Percentiles rank a stretch among this genome's conserved stretches.
These are phyloP conservation scores for Achlya flavicornis DNA, from an alignment of 2,888 invertebrate genomes.

Conservation along the genomic window DNA sequence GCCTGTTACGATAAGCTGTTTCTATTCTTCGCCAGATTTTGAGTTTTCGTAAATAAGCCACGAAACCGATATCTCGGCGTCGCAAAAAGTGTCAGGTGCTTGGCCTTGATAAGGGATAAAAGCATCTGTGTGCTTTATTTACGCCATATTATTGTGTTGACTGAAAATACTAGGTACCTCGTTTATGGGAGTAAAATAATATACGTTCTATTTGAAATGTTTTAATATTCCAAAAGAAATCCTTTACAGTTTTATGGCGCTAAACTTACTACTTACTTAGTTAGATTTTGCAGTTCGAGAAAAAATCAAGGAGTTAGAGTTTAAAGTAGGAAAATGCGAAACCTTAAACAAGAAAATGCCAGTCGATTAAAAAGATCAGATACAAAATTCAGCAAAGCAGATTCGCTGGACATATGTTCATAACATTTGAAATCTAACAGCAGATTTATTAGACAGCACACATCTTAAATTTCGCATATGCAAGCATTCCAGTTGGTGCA, in stretches of 20 bases:
- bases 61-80: conserved; percentile 19
- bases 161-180: neutral
- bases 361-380: no score
- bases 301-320: no score
- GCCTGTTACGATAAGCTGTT: conserved; percentile 8
- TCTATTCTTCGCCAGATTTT: conserved; percentile 9
- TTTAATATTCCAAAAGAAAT: no score
- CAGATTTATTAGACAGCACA: conserved; percentile 26
- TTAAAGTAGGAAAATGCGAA: no score
- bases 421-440: conserved; percentile 7
- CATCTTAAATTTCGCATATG: conserved; percentile 9
- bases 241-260: no score
- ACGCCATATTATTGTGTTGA: neutral
- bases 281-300: no score
- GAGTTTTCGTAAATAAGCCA: conserved; percentile 12
- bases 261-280: no score
- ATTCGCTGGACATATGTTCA: neutral
- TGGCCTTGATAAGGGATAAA: conserved; percentile 13
- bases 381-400: no score
- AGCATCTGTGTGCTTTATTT: conserved; percentile 21
- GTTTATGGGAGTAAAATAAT: no score
- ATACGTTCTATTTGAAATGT: no score
- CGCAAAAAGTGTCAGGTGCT: conserved; percentile 17
- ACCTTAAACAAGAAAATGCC: no score
- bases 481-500: conserved; percentile 16